phyloP scores from a whole-genome alignment of 2,888 invertebrate genomes.

The Eupithecia vulgata region DNA sequence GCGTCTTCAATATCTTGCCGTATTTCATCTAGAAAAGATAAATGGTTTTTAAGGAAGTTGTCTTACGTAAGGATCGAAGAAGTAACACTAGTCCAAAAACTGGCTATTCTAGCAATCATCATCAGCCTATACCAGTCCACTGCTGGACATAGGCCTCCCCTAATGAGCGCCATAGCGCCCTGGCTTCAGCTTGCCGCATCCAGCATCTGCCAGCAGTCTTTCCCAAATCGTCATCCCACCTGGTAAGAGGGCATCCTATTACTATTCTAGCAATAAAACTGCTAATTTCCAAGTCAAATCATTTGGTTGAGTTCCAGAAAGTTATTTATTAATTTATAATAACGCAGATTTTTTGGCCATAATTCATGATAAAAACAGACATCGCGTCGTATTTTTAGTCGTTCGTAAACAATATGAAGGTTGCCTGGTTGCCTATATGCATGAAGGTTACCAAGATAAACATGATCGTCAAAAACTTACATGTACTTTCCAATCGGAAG shows the following conservation, averaged over 20 bases:
- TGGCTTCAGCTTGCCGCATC: too few relatives aligned
- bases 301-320: background rate
- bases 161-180: too few relatives aligned
- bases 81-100: background rate
- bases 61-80: background rate
- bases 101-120: too few relatives aligned
- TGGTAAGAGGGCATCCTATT: too few relatives aligned
- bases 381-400: background rate
- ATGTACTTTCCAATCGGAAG: slow-evolving; percentile 98
- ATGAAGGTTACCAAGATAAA: background rate
- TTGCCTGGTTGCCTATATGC: background rate
- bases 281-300: background rate
- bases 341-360: background rate
- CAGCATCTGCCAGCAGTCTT: too few relatives aligned
- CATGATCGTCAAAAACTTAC: slow-evolving; percentile 79
- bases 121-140: too few relatives aligned
- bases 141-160: too few relatives aligned
- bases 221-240: too few relatives aligned
- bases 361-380: slow-evolving; percentile 2
- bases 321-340: background rate
- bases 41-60: background rate
- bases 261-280: background rate
- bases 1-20: slow-evolving; percentile 99
- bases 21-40: slow-evolving; percentile 91
- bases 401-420: slow-evolving; percentile 5